Conservation (phyloP, 2,113 vertebrate species). For the Bettongia penicillata region DNA sequence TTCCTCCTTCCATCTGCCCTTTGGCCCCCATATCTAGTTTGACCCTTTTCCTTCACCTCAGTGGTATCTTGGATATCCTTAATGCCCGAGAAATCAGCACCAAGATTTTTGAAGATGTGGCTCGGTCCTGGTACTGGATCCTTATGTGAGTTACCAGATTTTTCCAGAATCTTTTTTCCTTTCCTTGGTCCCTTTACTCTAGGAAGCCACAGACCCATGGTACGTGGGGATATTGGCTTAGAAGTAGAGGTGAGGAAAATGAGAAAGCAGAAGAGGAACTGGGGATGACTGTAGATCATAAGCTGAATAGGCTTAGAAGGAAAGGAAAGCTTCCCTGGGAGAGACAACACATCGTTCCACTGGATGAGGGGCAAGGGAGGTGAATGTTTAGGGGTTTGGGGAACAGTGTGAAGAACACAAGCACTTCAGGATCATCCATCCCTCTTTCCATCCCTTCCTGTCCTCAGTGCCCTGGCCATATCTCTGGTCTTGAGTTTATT, state of each 20-base stretch:
- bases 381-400: neutral
- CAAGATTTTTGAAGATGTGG: slow-evolving; percentile 93
- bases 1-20: neutral
- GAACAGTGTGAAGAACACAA: neutral
- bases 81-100: slow-evolving; percentile 85
- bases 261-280: neutral
- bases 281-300: neutral
- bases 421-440: neutral
- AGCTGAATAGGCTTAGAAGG: neutral
- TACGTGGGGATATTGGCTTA: neutral
- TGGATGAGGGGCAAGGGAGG: neutral
- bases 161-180: neutral
- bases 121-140: slow-evolving; percentile 92
- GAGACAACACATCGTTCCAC: neutral
- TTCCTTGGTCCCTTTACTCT: neutral
- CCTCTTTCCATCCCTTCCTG: neutral
- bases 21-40: neutral
- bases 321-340: neutral
- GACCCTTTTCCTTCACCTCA: slow-evolving; percentile 46
- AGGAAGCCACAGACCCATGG: neutral
- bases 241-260: neutral
- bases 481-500: slow-evolving; percentile 90
- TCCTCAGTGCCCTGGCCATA: slow-evolving; percentile 85
- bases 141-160: slow-evolving; percentile 87
- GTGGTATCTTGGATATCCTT: slow-evolving; percentile 79